A percentile compares a stretch with the other conserved stretches of the same genome.
Conservation (phyloP, 2,888 invertebrate genomes). For the Tipula unca region DNA sequence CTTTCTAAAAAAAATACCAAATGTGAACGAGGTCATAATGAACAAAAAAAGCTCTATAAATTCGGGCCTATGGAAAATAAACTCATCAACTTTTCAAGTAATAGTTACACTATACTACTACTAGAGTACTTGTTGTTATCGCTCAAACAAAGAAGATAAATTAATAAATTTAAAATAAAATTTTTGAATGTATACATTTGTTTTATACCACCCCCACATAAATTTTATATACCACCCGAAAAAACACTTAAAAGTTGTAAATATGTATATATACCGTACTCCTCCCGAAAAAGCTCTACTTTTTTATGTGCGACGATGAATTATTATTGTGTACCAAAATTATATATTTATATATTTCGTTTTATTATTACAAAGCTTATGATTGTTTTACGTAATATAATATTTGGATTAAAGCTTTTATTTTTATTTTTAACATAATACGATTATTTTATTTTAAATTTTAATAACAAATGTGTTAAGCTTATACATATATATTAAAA, state of each 20-base stretch:
- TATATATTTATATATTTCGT: not conserved
- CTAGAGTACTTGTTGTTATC: no score
- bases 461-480: not conserved
- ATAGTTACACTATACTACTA: no score
- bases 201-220: not conserved
- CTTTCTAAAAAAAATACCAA: no score
- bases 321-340: not conserved
- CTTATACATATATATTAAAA: no score
- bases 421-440: not conserved
- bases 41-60: no score
- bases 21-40: no score
- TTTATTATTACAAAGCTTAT: slow-evolving; percentile 1
- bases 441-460: no score
- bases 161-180: not conserved
- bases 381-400: not conserved
- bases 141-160: not conserved
- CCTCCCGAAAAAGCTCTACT: not conserved
- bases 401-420: not conserved
- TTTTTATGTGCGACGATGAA: not conserved
- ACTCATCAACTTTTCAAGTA: no score
- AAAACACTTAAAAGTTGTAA: not conserved
- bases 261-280: no score
- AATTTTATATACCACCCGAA: not conserved
- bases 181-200: not conserved
- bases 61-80: no score